Evolutionary conservation across 2,888 invertebrate genomes (phyloP).

Genomic region (Kryphioiulus occultus): DNA sequence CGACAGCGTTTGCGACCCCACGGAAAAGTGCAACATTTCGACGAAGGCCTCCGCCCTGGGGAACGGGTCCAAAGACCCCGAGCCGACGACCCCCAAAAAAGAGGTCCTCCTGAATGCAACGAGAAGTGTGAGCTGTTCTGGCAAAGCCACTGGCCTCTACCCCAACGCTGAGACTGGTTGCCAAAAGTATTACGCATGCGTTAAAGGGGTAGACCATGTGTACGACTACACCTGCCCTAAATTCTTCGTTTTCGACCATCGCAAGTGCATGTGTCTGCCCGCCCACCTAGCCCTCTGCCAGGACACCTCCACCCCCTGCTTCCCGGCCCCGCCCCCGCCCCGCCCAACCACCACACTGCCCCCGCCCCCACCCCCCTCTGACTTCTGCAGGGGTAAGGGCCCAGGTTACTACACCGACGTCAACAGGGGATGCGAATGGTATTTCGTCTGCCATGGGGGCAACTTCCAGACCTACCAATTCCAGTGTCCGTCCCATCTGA

Average conservation of each 20-base stretch:
- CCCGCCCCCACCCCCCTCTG: slow-evolving; percentile 35
- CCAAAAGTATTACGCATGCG: slow-evolving; percentile 4
- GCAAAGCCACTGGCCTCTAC: slow-evolving; percentile 8
- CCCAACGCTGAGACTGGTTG: background rate
- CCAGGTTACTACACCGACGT: slow-evolving; percentile 45
- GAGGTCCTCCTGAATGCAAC: background rate
- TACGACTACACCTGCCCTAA: slow-evolving; percentile 42
- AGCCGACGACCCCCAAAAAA: background rate
- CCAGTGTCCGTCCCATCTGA: slow-evolving; percentile 41
- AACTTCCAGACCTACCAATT: slow-evolving; percentile 32
- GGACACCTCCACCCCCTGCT: background rate
- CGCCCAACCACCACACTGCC: background rate
- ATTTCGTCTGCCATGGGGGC: slow-evolving; percentile 44
- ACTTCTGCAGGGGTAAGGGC: slow-evolving; percentile 41
- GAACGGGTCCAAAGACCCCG: background rate
- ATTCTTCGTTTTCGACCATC: background rate
- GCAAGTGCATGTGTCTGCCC: slow-evolving; percentile 14
- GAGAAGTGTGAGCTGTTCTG: background rate
- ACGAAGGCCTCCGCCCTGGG: background rate
- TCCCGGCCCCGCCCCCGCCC: background rate
- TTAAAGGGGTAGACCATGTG: background rate
- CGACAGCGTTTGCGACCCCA: background rate
- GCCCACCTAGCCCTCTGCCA: background rate
- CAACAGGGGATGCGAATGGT: slow-evolving; percentile 44
- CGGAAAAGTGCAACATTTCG: background rate